Conservation (phyloP, 1,140 invertebrate species). For the Archivesica marissinica region DNA sequence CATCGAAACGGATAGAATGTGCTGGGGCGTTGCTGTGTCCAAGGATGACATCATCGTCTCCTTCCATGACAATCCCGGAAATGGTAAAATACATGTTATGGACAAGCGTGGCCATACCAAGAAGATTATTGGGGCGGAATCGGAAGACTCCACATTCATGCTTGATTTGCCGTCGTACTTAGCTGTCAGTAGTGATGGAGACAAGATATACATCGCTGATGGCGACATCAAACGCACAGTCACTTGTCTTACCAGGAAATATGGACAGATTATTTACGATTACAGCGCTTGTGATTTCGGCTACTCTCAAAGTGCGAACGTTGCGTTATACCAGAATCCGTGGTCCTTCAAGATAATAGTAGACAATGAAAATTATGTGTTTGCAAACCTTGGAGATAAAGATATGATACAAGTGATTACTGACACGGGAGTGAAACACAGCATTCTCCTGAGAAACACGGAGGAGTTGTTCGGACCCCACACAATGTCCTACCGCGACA, state of each 20-base stretch:
- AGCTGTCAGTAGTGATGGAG: slow-evolving; percentile 33
- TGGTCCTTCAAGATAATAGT: slow-evolving; percentile 58
- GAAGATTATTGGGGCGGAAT: slow-evolving; percentile 42
- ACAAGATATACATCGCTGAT: slow-evolving; percentile 48
- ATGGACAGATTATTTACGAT: slow-evolving; percentile 50
- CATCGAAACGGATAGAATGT: slow-evolving; percentile 56
- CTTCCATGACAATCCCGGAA: slow-evolving; percentile 51
- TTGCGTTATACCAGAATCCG: slow-evolving; percentile 23
- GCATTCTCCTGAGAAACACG: slow-evolving; percentile 35
- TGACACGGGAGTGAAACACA: slow-evolving; percentile 28
- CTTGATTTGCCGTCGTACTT: slow-evolving; percentile 51
- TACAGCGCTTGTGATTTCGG: slow-evolving; percentile 38
- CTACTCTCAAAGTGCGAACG: slow-evolving; percentile 19
- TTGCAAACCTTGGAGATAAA: slow-evolving; percentile 54
- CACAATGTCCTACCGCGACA: slow-evolving; percentile 56
- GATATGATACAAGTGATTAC: slow-evolving; percentile 58
- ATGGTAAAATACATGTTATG: slow-evolving; percentile 48
- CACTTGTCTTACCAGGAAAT: slow-evolving; percentile 44
- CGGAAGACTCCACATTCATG: slow-evolving; percentile 12
- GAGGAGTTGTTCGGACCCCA: slow-evolving; percentile 53
- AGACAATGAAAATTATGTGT: slow-evolving; percentile 49
- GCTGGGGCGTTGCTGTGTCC: slow-evolving; percentile 42
- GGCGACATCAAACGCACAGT: slow-evolving; percentile 46
- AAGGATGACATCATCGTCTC: slow-evolving; percentile 38
- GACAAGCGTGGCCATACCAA: slow-evolving; percentile 53